These are phyloP conservation scores for Cheilosia vernalis DNA, from an alignment of 2,888 invertebrate species.

Conservation along the genomic window DNA sequence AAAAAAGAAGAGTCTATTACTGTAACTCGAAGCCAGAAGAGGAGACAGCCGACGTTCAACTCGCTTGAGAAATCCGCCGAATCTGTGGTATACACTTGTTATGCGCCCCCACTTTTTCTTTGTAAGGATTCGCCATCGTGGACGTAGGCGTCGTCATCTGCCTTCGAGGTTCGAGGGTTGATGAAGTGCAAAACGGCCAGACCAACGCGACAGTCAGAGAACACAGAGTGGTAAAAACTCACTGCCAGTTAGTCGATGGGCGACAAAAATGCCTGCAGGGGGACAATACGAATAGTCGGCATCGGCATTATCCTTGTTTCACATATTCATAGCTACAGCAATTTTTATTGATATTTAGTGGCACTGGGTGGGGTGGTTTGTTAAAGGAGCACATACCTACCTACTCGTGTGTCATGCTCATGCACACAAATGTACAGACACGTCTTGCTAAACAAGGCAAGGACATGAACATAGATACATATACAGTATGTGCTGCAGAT, in stretches of 20 bases:
- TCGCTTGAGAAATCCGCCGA: conserved; percentile 55
- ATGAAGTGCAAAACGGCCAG: conserved; percentile 45
- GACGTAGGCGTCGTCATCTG: conserved; percentile 8
- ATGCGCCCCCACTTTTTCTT: conserved; percentile 25
- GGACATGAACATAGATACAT: conserved; percentile 35
- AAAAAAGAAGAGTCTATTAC: conserved; percentile 25
- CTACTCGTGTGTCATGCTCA: conserved; percentile 57
- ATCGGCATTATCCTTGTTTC: conserved; percentile 30
- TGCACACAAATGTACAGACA: conserved; percentile 43
- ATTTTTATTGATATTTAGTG: conserved; percentile 65
- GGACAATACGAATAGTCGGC: not conserved
- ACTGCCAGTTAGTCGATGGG: conserved; percentile 41
- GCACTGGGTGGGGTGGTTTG: conserved; percentile 7
- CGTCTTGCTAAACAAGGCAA: conserved; percentile 67
- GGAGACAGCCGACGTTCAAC: conserved; percentile 19
- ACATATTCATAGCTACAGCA: conserved; percentile 54
- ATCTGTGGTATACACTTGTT: conserved; percentile 59
- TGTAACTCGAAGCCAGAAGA: not conserved
- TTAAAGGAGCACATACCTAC: conserved; percentile 29
- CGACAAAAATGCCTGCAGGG: conserved; percentile 47
- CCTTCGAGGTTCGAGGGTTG: conserved; percentile 44
- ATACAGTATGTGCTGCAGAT: not conserved
- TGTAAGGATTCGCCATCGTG: conserved; percentile 16
- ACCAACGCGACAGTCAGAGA: conserved; percentile 8
- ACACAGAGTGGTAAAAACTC: not conserved